Evolutionary conservation across 2,888 invertebrate genomes (phyloP), one percentile per base, ranked within the genome.

Genomic region (Drosophila putrida): DNA sequence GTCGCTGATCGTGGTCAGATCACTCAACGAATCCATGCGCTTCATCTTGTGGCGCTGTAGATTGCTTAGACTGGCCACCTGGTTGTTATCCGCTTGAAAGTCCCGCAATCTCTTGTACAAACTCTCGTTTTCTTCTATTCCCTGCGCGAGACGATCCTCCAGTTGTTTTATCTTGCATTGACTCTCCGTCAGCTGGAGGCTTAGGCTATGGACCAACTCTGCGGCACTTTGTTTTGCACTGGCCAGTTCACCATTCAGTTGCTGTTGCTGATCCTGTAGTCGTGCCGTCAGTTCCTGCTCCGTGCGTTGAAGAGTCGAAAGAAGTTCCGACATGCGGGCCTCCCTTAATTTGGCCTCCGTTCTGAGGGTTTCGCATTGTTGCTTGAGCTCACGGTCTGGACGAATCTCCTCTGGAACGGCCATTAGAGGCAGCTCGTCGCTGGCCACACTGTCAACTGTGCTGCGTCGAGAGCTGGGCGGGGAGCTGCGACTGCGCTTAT

Each of bases 1-100:
- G 77, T 96, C 96, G 90, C 96, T 96, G 60, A 97, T 94, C 84
- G 96, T 96, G 6, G 96, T 96, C 38, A 97, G 94, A 91, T 97
- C 97, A 78, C 96, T 95, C 8, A 97, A 93, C 4, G 97, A 97
- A 80, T 96, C 96, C 75, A 96, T 94, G 78, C 96, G 96, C 85
- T 92, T 93, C 55, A 93, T 85, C 71, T 92, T 92, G 69, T 90
- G 89, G 2, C 92, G 90, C 73, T 92, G 91, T 9, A 93, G 78
- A 78, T 91, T 92, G 46, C 90, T 91, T 9, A 92, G 89, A 31
- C 90, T 90, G 57, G 92, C 90, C 8, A 90, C 88, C 20, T 76
- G 76, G 10, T 60, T 75, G 49, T 90, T 91, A 63, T 88, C 91
- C 15, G 95, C 94, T 92, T 96, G 96, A 27, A 96, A 90, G 81